These are phyloP conservation scores for Hydrophis major DNA, from an alignment of 2,797 vertebrate species.

Conservation along the genomic window DNA sequence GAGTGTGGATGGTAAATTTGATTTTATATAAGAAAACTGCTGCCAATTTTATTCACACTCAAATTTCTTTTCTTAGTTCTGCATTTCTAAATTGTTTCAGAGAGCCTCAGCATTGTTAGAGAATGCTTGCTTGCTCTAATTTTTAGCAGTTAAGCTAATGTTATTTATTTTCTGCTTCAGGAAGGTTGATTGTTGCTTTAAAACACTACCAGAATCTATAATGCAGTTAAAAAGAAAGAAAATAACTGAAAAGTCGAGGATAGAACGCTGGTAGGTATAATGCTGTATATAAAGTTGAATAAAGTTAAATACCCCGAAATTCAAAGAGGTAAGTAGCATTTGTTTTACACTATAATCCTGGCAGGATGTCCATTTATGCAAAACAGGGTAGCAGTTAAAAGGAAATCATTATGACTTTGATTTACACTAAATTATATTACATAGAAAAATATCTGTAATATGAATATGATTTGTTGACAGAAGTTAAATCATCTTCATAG, in stretches of 20 bases:
- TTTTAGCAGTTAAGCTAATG: background rate
- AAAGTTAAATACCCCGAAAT: background rate
- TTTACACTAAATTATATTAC: constrained; percentile 8
- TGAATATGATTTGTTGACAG: constrained; percentile 10
- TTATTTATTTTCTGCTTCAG: background rate
- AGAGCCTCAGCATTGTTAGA: background rate
- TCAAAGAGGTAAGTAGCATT: background rate
- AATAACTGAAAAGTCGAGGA: background rate
- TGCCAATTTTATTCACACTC: background rate
- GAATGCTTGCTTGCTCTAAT: background rate
- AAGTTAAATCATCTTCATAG: background rate
- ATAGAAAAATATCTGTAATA: background rate
- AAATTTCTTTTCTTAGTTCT: background rate
- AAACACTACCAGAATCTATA: background rate
- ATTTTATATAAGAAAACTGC: background rate
- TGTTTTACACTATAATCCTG: background rate
- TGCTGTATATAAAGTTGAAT: background rate
- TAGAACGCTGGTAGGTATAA: background rate
- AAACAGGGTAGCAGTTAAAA: constrained; percentile 7
- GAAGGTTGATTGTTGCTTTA: background rate
- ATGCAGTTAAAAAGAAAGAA: background rate
- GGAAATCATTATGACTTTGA: constrained; percentile 18
- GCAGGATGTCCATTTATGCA: background rate
- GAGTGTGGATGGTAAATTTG: background rate
- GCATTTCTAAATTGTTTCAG: background rate